Percentiles rank a stretch among this genome's conserved stretches.
Conservation (phyloP, 2,113 vertebrate genomes). For the Gavia stellata region DNA sequence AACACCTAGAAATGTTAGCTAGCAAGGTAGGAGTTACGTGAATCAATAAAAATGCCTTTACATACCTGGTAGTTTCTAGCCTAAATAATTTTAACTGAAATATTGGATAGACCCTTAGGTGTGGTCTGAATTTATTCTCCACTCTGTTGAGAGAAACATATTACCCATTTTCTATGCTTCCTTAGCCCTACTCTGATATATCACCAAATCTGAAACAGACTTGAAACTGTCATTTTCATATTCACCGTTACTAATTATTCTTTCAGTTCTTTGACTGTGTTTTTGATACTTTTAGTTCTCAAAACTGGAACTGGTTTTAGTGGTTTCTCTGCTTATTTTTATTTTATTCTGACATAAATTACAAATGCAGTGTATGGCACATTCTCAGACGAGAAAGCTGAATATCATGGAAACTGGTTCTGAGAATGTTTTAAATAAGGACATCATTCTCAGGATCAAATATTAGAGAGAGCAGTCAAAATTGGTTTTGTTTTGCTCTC, state of each 20-base stretch:
- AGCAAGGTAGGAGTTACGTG: background rate
- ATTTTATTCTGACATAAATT: background rate
- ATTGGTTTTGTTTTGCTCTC: background rate
- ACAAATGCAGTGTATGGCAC: background rate
- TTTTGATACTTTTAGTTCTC: background rate
- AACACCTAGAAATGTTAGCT: background rate
- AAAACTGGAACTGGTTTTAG: background rate
- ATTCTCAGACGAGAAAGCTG: background rate
- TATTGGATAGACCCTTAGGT: background rate
- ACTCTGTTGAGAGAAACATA: background rate
- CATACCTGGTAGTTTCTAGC: background rate
- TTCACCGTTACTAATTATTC: background rate
- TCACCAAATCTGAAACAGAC: background rate
- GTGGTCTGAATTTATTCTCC: background rate
- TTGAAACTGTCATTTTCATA: background rate
- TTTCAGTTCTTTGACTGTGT: background rate
- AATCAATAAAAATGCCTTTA: background rate
- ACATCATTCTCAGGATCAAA: background rate
- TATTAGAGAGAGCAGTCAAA: background rate
- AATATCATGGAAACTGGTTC: background rate
- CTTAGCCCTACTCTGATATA: background rate
- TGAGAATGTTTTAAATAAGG: background rate
- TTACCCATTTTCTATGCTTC: background rate
- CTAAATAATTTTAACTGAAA: background rate
- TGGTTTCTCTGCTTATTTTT: background rate